phyloP scores from a whole-genome alignment of 2,113 vertebrate species.

The Semicossyphus pulcher region DNA sequence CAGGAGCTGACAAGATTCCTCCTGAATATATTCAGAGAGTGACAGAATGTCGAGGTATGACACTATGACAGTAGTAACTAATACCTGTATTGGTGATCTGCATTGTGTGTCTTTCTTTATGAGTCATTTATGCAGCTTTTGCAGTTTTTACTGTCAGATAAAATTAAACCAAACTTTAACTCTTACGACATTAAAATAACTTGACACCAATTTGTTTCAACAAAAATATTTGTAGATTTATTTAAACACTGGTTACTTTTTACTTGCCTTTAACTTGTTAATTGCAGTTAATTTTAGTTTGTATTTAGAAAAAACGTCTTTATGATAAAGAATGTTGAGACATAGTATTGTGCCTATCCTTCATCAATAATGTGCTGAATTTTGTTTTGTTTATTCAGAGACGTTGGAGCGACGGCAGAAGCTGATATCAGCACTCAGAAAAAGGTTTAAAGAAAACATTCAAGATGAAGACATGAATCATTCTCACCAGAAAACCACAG shows the following conservation, averaged over 20 bases:
- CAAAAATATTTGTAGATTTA: no score
- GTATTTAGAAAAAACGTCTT: no score
- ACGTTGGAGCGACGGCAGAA: background rate
- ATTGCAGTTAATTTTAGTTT: no score
- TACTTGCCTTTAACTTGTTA: background rate
- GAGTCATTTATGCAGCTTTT: no score
- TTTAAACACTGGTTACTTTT: background rate
- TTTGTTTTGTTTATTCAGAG: slow-evolving; percentile 13
- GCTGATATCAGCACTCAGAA: background rate
- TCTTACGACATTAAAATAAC: no score
- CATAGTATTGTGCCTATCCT: no score
- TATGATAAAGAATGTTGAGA: background rate
- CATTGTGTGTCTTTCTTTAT: background rate
- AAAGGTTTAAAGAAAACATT: background rate
- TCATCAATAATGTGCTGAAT: background rate
- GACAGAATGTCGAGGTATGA: slow-evolving; percentile 59
- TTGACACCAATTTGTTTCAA: no score
- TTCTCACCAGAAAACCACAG: slow-evolving; percentile 39
- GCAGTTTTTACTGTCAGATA: no score
- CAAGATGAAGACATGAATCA: slow-evolving; percentile 11
- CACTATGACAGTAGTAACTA: background rate
- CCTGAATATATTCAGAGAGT: background rate
- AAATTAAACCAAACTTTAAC: no score
- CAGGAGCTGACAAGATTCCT: slow-evolving; percentile 51
- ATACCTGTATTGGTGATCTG: background rate